Conservation (phyloP, 2,113 vertebrate genomes). For the Chloroceryle aenea region DNA sequence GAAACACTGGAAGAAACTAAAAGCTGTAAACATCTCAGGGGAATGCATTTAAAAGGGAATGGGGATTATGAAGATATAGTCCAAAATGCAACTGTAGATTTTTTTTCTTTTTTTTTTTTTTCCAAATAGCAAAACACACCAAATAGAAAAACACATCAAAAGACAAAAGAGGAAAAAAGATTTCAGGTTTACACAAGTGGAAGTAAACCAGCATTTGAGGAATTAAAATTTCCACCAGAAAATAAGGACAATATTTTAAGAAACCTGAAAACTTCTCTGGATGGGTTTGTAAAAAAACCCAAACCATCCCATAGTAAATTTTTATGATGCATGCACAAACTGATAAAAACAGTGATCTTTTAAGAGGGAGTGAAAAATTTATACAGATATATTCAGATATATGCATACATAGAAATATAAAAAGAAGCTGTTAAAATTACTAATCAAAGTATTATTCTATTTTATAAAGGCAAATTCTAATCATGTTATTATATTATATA, state of each 20-base stretch:
- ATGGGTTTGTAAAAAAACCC: not conserved
- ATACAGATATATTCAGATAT: too few relatives aligned
- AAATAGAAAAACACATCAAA: not conserved
- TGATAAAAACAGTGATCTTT: not conserved
- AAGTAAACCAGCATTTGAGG: not conserved
- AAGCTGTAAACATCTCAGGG: not conserved
- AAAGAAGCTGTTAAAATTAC: not conserved
- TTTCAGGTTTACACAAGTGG: not conserved
- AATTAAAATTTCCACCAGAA: not conserved
- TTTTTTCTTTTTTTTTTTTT: not conserved
- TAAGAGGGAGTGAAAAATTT: not conserved
- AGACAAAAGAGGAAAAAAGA: not conserved
- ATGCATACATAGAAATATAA: not conserved
- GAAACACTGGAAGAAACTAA: not conserved
- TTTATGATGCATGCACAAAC: not conserved
- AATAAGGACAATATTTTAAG: not conserved
- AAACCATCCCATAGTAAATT: not conserved
- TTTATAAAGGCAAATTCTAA: not conserved
- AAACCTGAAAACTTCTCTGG: not conserved
- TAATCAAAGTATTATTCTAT: not conserved
- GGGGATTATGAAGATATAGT: not conserved
- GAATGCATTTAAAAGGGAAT: not conserved
- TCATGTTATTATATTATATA: not conserved
- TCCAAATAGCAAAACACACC: not conserved
- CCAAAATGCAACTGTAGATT: not conserved